phyloP scores from a whole-genome alignment of 2,113 vertebrate species.

The Polypterus bichir region DNA sequence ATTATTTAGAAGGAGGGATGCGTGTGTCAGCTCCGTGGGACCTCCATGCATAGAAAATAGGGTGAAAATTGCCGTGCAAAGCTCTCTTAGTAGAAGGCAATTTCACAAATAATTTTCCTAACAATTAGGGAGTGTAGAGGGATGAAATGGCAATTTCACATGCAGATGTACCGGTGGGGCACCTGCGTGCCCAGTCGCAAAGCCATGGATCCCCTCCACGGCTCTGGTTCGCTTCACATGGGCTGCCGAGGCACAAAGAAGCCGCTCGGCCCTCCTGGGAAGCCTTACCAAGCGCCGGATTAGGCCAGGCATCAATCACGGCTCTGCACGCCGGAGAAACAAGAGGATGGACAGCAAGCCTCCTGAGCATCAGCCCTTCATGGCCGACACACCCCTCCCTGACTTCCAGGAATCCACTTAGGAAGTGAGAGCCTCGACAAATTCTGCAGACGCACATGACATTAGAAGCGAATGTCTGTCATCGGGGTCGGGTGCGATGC shows the following conservation, averaged over 20 bases:
- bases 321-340: not conserved
- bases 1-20: constrained; percentile 22
- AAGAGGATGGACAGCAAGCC: too few relatives aligned
- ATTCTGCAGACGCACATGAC: too few relatives aligned
- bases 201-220: constrained; percentile 37
- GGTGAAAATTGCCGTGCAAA: constrained; percentile 55
- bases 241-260: constrained; percentile 46
- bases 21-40: constrained; percentile 49
- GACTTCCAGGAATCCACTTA: too few relatives aligned
- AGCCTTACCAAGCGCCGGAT: constrained; percentile 37
- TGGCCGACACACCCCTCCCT: too few relatives aligned
- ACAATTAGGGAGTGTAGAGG: constrained; percentile 87
- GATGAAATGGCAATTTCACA: constrained; percentile 93
- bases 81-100: constrained; percentile 72
- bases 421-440: too few relatives aligned
- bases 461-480: too few relatives aligned
- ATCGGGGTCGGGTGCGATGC: too few relatives aligned
- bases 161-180: constrained; percentile 55
- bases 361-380: too few relatives aligned
- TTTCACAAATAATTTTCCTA: constrained; percentile 91
- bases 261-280: constrained; percentile 42
- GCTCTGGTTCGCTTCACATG: constrained; percentile 45
- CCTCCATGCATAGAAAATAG: constrained; percentile 43
- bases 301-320: constrained; percentile 60
- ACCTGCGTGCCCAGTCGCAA: constrained; percentile 48